Base-by-base conservation (phyloP, 2,797 vertebrate genomes). In the Rhabdomys pumilio region DNA sequence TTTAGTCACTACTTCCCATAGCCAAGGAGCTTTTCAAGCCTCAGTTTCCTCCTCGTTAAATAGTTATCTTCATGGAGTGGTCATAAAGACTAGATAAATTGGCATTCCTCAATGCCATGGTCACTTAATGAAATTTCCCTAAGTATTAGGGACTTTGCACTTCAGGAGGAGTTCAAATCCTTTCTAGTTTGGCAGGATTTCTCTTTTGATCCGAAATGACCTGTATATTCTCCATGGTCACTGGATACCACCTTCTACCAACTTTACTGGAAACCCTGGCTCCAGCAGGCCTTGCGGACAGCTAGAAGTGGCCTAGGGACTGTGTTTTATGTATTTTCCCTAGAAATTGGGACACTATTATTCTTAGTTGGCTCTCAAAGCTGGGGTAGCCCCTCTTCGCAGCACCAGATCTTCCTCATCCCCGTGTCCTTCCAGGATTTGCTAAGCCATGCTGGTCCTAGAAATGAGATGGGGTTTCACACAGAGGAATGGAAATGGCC, bases 331-430 rank as follows among this genome's bases (percentile, higher is more conserved):
- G 9, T 9, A 1, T 29, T 41, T 34, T 80, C 63, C 83, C 69
- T 29, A 77, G 88, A 63, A 8, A 7, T 44, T 79, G 59, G 38
- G 22, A 12, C 6, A 34, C 41, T 63, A 2, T 98, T 99, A 91
- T 99, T 11, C 38, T 90, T 3, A 1, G 22, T 6, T 38, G 80
- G n/a, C 50, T 8, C 13, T 20, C 41, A 12, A 12, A 29, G 53
- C 38, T 34, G 5, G 3, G 20, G 44, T 29, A 59, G 50, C 20
- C 26, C 47, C 34, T 76, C 61, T 13, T 0, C 11, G 34, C 6
- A 26, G 69, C 81, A 34, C 65, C 55, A 22, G 83, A 31, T 29
- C 47, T 19, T 76, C 9, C 9, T 4, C 50, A 44, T 65, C 24
- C 50, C 24, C 12, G 13, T 26, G 31, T 14, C 90, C 53, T 59